Percentiles rank a stretch among this genome's conserved stretches.
phyloP scores from a whole-genome alignment of 2,797 vertebrate genomes.

The Cyclura pinguis region DNA sequence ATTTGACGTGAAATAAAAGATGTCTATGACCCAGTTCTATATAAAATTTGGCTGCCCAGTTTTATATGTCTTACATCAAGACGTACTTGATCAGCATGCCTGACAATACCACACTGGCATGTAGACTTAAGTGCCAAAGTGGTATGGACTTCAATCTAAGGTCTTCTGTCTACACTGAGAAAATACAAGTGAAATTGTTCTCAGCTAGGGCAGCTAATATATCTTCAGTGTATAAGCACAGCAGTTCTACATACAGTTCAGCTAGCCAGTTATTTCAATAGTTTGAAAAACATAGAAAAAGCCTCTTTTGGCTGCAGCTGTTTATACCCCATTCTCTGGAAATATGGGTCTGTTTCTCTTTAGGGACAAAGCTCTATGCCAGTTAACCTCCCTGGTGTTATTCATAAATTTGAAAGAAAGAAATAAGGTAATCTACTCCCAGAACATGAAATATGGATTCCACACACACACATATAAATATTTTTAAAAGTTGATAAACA shows the following conservation, averaged over 20 bases:
- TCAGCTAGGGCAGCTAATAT: not conserved
- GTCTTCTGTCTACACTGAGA: not conserved
- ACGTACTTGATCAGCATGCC: not conserved
- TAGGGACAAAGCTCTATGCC: slow-evolving; percentile 31
- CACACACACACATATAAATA: slow-evolving; percentile 28
- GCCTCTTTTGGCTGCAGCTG: not conserved
- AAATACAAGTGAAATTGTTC: not conserved
- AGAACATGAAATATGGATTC: slow-evolving; percentile 52
- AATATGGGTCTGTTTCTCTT: slow-evolving; percentile 51
- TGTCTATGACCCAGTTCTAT: not conserved
- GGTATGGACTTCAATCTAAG: not conserved
- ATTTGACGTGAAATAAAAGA: not conserved
- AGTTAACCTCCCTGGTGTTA: slow-evolving; percentile 55
- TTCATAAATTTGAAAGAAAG: slow-evolving; percentile 31
- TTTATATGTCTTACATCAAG: not conserved
- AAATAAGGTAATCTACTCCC: slow-evolving; percentile 11
- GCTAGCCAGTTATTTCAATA: not conserved
- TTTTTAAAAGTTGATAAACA: slow-evolving; percentile 70
- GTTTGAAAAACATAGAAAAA: not conserved
- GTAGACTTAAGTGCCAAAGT: not conserved
- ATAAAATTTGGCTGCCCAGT: not conserved
- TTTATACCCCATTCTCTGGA: slow-evolving; percentile 9
- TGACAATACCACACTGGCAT: not conserved
- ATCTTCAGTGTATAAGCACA: no score
- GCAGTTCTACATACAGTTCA: not conserved